Conservation (phyloP, 2,888 invertebrate genomes). For the Oxystoma pomonae region DNA sequence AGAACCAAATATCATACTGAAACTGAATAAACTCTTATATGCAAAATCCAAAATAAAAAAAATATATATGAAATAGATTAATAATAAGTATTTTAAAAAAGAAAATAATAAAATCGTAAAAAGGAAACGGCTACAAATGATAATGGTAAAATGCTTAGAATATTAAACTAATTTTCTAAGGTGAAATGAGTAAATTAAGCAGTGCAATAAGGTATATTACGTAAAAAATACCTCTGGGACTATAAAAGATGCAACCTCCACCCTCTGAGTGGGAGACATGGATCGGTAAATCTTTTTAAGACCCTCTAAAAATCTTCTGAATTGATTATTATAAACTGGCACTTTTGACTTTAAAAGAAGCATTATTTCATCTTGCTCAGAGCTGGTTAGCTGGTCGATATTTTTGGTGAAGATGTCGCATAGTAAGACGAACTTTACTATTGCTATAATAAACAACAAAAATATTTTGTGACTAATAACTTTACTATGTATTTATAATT, state of each 20-base stretch:
- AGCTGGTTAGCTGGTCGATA: slow-evolving; percentile 57
- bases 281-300: slow-evolving; percentile 57
- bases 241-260: slow-evolving; percentile 60
- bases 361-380: slow-evolving; percentile 64
- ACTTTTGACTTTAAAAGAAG: slow-evolving; percentile 62
- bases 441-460: slow-evolving; percentile 44
- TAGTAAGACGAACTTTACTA: slow-evolving; percentile 54
- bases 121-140: no score
- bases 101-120: no score
- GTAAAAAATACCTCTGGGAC: slow-evolving; percentile 64
- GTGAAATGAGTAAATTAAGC: no score
- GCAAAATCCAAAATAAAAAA: no score
- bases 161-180: not conserved
- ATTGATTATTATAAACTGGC: slow-evolving; percentile 61
- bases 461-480: no score
- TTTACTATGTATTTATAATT: no score
- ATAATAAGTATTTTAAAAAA: no score
- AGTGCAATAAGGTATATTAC: not conserved
- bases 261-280: slow-evolving; percentile 55
- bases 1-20: no score
- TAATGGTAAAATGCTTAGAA: not conserved
- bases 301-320: slow-evolving; percentile 57
- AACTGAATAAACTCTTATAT: no score
- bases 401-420: slow-evolving; percentile 63
- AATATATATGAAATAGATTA: no score